These are phyloP conservation scores for Nymphalis polychloros DNA, from an alignment of 2,888 invertebrate species.

Conservation along the genomic window DNA sequence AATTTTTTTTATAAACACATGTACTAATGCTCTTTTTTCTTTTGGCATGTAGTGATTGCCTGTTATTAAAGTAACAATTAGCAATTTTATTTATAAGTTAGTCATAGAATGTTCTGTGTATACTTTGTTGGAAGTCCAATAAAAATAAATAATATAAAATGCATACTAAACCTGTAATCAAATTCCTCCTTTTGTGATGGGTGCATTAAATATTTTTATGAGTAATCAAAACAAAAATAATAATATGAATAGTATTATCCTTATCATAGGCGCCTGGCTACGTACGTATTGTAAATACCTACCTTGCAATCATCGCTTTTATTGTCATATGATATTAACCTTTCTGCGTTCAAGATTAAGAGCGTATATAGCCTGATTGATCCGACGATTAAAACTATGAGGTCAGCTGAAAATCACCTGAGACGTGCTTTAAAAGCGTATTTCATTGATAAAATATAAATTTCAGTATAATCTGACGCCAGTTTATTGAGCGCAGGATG, in stretches of 20 bases:
- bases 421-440: background rate
- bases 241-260: background rate
- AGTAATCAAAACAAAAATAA: constrained; percentile 2
- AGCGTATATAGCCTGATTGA: background rate
- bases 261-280: background rate
- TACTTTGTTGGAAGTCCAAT: too few species aligned
- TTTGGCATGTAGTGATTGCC: too few species aligned
- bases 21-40: too few species aligned
- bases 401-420: background rate
- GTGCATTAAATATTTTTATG: background rate
- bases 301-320: background rate
- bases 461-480: background rate
- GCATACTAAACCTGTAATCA: background rate
- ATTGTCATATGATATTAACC: background rate
- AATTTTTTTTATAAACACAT: too few species aligned
- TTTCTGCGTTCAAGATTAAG: background rate
- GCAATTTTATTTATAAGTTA: too few species aligned
- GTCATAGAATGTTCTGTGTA: too few species aligned
- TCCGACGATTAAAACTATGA: background rate
- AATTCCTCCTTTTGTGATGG: background rate
- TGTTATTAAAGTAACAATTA: too few species aligned
- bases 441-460: constrained; percentile 5
- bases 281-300: background rate
- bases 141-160: too few species aligned
- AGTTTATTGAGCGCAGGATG: background rate